Conservation (phyloP, 1,140 invertebrate species). For the Danaus melanippus region DNA sequence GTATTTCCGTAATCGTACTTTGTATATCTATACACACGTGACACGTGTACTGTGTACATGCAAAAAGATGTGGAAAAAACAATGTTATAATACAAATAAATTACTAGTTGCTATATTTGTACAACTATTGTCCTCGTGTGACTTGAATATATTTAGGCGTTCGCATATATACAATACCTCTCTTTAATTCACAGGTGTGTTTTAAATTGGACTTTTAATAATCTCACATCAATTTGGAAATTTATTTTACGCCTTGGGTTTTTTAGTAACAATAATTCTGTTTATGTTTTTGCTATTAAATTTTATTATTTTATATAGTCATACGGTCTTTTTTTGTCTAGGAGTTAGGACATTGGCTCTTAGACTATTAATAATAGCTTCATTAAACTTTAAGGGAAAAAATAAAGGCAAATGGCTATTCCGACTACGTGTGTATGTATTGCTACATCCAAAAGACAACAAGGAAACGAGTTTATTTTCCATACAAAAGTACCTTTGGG, state of each 20-base stretch:
- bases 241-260: constrained; percentile 7
- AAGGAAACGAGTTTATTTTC: too few species aligned
- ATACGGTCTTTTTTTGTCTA: not conserved
- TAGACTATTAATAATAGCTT: not conserved
- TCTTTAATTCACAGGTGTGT: not conserved
- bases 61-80: too few species aligned
- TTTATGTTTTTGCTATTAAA: constrained; percentile 1
- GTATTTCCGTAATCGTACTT: too few species aligned
- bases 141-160: not conserved
- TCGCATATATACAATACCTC: not conserved
- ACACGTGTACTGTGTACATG: too few species aligned
- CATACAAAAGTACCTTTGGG: too few species aligned
- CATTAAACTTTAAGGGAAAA: too few species aligned
- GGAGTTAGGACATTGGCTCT: not conserved
- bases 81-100: not conserved
- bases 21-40: too few species aligned
- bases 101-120: constrained; percentile 5
- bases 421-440: too few species aligned
- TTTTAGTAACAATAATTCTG: not conserved
- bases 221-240: not conserved
- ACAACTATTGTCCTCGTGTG: not conserved
- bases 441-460: too few species aligned
- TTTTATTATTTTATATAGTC: not conserved
- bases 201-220: not conserved
- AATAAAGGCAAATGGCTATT: too few species aligned